These are phyloP conservation scores for Diploscapter pachys DNA, from an alignment of 1,140 invertebrate species.

Conservation along the genomic window DNA sequence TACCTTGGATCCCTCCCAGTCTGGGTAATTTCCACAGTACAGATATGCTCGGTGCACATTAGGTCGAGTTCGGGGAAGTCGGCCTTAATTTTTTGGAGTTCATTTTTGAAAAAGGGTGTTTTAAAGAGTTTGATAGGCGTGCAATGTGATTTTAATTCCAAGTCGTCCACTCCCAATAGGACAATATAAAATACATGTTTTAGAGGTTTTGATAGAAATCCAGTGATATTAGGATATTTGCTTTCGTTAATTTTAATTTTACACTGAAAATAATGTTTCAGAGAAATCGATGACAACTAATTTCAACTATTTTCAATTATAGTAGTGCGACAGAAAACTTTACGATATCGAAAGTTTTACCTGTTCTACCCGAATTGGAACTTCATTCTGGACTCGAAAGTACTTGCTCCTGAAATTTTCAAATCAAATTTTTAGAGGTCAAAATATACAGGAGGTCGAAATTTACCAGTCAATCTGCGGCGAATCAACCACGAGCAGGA, in stretches of 20 bases:
- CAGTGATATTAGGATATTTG: no score
- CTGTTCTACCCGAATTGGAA: constrained; percentile 24
- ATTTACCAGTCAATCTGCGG: constrained; percentile 23
- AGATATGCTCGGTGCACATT: constrained; percentile 28
- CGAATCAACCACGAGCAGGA: constrained; percentile 27
- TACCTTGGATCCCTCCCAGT: constrained; percentile 18
- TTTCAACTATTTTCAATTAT: no score
- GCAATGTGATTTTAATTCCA: not conserved
- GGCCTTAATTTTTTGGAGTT: not conserved
- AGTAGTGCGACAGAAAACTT: no score
- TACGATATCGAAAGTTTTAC: not conserved
- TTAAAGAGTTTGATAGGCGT: not conserved
- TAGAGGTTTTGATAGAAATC: no score
- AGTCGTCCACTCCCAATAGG: not conserved
- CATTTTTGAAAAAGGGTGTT: not conserved
- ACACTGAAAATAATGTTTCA: no score
- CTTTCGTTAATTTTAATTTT: no score
- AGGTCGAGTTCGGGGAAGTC: constrained; percentile 30
- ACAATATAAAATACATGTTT: no score
- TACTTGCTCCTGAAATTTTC: constrained; percentile 9
- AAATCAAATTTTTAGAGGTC: not conserved
- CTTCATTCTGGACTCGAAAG: constrained; percentile 18
- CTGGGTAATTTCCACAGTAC: constrained; percentile 19
- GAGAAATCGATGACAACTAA: no score
- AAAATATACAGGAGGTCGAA: not conserved